phyloP scores from a whole-genome alignment of 1,140 invertebrate species.

The Drusus annulatus region DNA sequence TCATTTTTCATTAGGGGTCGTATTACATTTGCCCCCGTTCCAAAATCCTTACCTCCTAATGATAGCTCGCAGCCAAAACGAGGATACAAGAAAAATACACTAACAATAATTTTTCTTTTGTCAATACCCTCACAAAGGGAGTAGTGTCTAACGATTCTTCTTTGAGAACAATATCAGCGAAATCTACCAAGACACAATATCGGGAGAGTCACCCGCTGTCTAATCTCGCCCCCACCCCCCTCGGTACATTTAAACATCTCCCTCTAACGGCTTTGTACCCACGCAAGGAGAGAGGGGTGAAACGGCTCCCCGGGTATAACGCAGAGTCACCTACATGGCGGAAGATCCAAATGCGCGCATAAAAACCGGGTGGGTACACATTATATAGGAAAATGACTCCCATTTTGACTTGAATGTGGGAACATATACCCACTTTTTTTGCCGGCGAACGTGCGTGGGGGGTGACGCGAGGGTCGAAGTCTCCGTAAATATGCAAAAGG shows the following conservation, averaged over 20 bases:
- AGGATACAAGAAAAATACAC: conserved; percentile 48
- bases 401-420: conserved; percentile 57
- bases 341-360: conserved; percentile 46
- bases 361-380: conserved; percentile 54
- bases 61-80: conserved; percentile 38
- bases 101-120: conserved; percentile 56
- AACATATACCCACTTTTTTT: conserved; percentile 53
- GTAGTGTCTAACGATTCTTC: conserved; percentile 55
- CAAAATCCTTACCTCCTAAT: conserved; percentile 35
- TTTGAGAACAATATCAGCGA: conserved; percentile 59
- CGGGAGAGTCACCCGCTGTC: conserved; percentile 35
- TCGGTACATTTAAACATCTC: conserved; percentile 56
- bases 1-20: conserved; percentile 9
- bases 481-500: conserved; percentile 46
- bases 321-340: conserved; percentile 56
- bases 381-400: conserved; percentile 59
- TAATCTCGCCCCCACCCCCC: conserved; percentile 40
- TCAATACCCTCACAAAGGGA: conserved; percentile 56
- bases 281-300: conserved; percentile 11
- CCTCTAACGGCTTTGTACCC: conserved; percentile 9
- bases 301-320: conserved; percentile 42
- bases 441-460: conserved; percentile 51
- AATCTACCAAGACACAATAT: conserved; percentile 54
- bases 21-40: conserved; percentile 19
- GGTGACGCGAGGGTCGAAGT: neutral